Conservation (phyloP, 1,140 invertebrate genomes). For the Philopotamus ludificatus region DNA sequence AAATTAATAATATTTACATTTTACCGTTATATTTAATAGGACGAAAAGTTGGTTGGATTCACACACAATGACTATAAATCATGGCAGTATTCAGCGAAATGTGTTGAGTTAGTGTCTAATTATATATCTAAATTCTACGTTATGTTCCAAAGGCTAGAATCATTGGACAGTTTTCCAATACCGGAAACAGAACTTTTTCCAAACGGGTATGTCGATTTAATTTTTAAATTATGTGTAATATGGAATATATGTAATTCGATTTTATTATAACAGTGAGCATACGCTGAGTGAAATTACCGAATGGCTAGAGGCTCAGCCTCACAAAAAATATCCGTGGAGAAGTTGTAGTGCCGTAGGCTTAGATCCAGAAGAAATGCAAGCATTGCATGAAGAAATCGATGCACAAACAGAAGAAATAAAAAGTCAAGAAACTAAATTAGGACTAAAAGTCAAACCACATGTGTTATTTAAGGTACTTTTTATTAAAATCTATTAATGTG, state of each 20-base stretch:
- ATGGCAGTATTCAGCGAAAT: conserved; percentile 83
- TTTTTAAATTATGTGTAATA: neutral
- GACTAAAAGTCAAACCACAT: conserved; percentile 77
- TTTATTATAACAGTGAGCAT: conserved; percentile 47
- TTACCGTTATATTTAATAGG: too few species aligned
- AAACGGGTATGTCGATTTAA: neutral
- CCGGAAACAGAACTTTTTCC: conserved; percentile 50
- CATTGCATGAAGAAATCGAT: conserved; percentile 62
- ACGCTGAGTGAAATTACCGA: conserved; percentile 61
- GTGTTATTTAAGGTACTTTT: conserved; percentile 67
- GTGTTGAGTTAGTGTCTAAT: conserved; percentile 65
- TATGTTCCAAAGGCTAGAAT: conserved; percentile 65
- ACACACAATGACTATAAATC: conserved; percentile 68
- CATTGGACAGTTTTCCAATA: conserved; percentile 64
- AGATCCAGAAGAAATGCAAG: conserved; percentile 66
- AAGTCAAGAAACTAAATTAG: conserved; percentile 57
- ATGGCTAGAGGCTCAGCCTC: conserved; percentile 73
- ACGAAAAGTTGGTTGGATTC: conserved; percentile 75
- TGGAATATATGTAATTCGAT: neutral
- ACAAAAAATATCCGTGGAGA: conserved; percentile 58
- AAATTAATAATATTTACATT: too few species aligned
- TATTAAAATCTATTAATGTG: too few species aligned
- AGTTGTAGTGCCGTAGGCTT: conserved; percentile 68
- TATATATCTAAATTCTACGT: conserved; percentile 75
- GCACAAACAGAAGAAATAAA: conserved; percentile 47